Evolutionary conservation across 2,888 invertebrate genomes (phyloP).

Genomic region (Cheilosia grossa): DNA sequence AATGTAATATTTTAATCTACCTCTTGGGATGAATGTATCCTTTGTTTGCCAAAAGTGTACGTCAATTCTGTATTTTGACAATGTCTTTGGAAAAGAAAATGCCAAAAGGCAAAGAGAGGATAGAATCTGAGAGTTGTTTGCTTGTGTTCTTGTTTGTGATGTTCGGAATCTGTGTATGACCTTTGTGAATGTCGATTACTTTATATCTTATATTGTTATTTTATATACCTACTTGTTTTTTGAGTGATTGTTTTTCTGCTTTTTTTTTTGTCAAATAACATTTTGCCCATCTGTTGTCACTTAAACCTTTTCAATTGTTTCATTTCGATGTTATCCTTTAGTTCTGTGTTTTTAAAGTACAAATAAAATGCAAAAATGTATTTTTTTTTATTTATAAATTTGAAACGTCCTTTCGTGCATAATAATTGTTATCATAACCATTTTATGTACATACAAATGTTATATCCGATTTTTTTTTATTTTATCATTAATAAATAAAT

Average conservation of each 20-base stretch:
- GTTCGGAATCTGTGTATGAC: conserved; percentile 50
- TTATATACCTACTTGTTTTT: conserved; percentile 8
- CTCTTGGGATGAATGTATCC: conserved; percentile 37
- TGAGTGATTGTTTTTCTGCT: not conserved
- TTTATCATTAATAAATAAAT: no score
- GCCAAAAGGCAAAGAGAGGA: conserved; percentile 1
- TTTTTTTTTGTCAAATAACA: not conserved
- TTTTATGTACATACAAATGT: no score
- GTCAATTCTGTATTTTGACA: conserved; percentile 10
- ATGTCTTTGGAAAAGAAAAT: conserved; percentile 1
- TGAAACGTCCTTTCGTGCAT: no score
- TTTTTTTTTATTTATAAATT: no score
- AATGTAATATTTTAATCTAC: conserved; percentile 5
- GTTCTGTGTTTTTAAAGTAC: not conserved
- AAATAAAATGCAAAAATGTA: not conserved
- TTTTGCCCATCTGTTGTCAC: conserved; percentile 11
- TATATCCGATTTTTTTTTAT: no score
- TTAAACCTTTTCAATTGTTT: not conserved
- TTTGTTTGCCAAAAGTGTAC: conserved; percentile 19
- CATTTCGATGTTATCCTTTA: not conserved
- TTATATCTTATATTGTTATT: conserved; percentile 20
- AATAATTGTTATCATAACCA: no score
- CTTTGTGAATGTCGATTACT: conserved; percentile 45
- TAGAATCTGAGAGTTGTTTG: conserved; percentile 47
- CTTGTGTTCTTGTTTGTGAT: conserved; percentile 68